Conservation (phyloP, 2,888 invertebrate genomes). For the Tipula helvola region DNA sequence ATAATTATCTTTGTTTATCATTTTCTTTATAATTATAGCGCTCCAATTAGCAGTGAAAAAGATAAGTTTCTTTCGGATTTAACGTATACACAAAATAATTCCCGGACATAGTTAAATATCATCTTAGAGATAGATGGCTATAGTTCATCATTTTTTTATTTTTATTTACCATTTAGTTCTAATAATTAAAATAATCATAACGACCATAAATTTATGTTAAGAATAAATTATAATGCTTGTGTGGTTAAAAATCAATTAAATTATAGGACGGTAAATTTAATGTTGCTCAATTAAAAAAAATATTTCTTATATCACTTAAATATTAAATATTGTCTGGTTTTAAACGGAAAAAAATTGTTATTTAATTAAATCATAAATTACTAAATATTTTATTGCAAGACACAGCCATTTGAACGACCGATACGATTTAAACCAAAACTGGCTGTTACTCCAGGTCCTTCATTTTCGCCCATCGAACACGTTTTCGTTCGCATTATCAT, state of each 20-base stretch:
- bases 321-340: not conserved
- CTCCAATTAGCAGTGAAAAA: not conserved
- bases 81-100: not conserved
- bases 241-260: not conserved
- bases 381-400: constrained; percentile 34
- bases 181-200: not conserved
- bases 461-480: constrained; percentile 55
- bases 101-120: not conserved
- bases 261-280: not conserved
- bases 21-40: not conserved
- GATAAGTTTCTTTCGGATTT: not conserved
- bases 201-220: not conserved
- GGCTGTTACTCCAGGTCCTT: constrained; percentile 43
- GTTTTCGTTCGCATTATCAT: constrained; percentile 80
- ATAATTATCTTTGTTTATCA: not conserved
- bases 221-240: too few relatives aligned
- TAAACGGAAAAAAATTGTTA: not conserved
- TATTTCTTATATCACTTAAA: not conserved
- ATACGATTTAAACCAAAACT: constrained; percentile 40
- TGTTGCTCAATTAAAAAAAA: not conserved
- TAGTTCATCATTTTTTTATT: not conserved
- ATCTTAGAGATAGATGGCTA: not conserved
- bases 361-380: not conserved
- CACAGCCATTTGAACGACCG: constrained; percentile 38
- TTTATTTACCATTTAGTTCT: not conserved